Evolutionary conservation across 2,113 vertebrate genomes (phyloP), one percentile per base, ranked within the genome.

Genomic region (Progne subis): DNA sequence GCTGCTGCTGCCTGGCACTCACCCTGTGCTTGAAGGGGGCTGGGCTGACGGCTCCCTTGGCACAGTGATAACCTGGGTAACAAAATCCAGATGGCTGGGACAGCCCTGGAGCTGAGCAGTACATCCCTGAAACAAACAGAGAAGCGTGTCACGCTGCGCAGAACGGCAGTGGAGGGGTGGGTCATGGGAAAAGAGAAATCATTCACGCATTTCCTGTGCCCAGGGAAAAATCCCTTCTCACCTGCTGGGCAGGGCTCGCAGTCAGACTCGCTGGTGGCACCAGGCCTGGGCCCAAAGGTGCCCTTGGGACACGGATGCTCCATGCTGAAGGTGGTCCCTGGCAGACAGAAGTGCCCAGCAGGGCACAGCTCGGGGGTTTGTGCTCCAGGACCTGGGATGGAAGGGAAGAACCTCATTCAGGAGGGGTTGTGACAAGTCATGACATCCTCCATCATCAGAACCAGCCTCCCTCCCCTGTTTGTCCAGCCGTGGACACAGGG

Each of bases 181-280:
- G 0, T 1, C 8, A 5, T 2, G 8, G 1, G 32, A 59, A 37
- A 23, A 14, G 11, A 53, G 12, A 57, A 52, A 21, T 25, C 25
- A 0, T 5, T 3, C 28, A 9, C 69, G 28, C 5, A 0, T 43
- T 28, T 17, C 12, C 20, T 32, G 11, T 39, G 29, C 31, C 55
- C 46, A 18, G 39, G 53, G 31, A 20, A 56, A 52, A 32, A 6
- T 3, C 43, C 29, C 37, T 14, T 9, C 94, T 74, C 82, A 99
- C 99, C 99, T 90, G 98, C 95, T 11, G 98, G 99, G 90, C 99
- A 99, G 12, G 86, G 97, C 80, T 98, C 96, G 64, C 99, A 99
- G 75, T 98, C 97, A 20, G 96, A 89, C 91, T 96, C 82, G 4
- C 86, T 84, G 29, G 96, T 91, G 12, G 98, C 98, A 53, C 98